Percentiles rank a stretch among this genome's conserved stretches.
Conservation (phyloP, 2,888 invertebrate species). For the Trachelus iudaicus region DNA sequence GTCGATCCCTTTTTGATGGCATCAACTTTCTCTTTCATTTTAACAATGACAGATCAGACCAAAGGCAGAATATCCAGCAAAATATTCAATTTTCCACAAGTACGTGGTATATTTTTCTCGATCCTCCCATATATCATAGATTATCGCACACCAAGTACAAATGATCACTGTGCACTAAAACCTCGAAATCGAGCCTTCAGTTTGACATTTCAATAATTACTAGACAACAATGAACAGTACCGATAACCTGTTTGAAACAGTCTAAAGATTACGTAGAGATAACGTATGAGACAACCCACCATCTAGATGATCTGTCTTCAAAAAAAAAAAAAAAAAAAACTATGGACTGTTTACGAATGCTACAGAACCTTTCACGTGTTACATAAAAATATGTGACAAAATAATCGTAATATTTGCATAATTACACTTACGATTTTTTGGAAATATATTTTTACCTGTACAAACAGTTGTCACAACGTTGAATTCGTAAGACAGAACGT, state of each 20-base stretch:
- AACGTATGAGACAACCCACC: neutral
- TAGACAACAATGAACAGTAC: neutral
- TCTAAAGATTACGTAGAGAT: neutral
- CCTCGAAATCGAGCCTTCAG: neutral
- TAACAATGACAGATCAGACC: neutral
- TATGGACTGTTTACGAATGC: neutral
- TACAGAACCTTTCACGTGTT: neutral
- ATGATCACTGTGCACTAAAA: neutral
- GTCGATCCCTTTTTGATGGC: conserved; percentile 71
- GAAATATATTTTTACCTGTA: conserved; percentile 26
- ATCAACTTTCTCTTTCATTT: conserved; percentile 62
- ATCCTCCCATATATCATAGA: neutral
- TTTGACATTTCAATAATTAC: neutral
- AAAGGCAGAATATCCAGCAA: neutral
- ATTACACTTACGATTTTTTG: neutral
- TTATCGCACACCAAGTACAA: neutral
- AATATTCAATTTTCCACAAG: neutral
- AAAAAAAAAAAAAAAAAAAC: neutral
- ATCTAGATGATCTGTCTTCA: neutral
- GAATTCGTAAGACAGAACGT: conserved; percentile 24
- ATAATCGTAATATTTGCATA: neutral
- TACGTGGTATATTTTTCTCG: neutral
- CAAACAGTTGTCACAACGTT: conserved; percentile 38
- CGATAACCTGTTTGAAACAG: neutral
- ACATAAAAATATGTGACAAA: neutral